Evolutionary conservation across 2,797 vertebrate species (phyloP), one percentile per base, ranked within the genome.

Genomic region (Chelmon rostratus): DNA sequence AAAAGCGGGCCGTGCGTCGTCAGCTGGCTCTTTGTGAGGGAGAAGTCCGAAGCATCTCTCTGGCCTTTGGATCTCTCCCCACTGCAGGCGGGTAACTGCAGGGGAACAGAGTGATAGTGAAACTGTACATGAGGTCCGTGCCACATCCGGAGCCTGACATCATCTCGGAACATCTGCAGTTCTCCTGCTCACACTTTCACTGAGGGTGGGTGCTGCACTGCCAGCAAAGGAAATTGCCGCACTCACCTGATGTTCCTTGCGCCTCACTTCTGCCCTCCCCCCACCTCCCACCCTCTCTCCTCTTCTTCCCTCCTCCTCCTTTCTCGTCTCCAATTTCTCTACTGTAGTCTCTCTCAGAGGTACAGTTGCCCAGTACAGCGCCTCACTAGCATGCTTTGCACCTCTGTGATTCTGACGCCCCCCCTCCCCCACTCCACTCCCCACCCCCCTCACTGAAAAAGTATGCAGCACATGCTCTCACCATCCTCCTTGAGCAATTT

Each of bases 231-330:
- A 88, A 94, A 94, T 91, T 95, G 94, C 95, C 93, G 95, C 95
- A 96, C 96, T 96, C 95, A 96, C 95, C 95, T 96, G 94, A 96
- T 94, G 90, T 95, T 94, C 90, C 91, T 93, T 91, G 85, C 81
- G 89, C 89, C 89, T 87, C 79, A 69, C 83, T 88, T 79, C 85
- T 87, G 81, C 90, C 91, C 88, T 66, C 87, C 87, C 79, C 85
- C 80, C 67, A 47, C 78, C 79, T 82, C 77, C 84, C 59, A 67
- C 73, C 76, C 54, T 66, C 52, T 82, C 78, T 83, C 69, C 78
- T 75, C 79, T 59, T 76, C 72, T 77, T 81, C 81, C 71, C 78
- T 80, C 85, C 86, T 75, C 81, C 85, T 88, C 84, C 68, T 85
- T 68, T 79, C 73, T 83, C 37, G 23, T 88, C 89, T 91, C 89